Percentiles rank a stretch among this genome's conserved stretches.
phyloP scores from a whole-genome alignment of 2,797 vertebrate species.

The Danionella dracula region DNA sequence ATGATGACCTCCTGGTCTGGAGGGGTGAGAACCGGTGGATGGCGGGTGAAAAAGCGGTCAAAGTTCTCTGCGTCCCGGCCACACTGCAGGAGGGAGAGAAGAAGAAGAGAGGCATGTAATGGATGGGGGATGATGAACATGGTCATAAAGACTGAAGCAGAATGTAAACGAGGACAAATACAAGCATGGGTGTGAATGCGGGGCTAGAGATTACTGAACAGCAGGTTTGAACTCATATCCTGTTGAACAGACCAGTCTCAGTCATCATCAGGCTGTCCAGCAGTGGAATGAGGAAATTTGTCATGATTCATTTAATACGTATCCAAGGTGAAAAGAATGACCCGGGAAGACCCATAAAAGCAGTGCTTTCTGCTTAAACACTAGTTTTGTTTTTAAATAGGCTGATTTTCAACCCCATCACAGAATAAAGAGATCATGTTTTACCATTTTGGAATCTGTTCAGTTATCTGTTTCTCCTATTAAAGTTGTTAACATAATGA shows the following conservation, averaged over 20 bases:
- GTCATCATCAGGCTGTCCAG: too few relatives aligned
- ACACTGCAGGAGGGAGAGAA: constrained; percentile 76
- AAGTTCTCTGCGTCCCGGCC: constrained; percentile 98
- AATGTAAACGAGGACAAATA: constrained; percentile 25
- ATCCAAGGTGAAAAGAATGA: too few relatives aligned
- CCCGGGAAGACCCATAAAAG: too few relatives aligned
- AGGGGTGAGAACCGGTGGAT: constrained; percentile 94
- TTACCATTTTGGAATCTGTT: too few relatives aligned
- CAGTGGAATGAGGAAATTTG: too few relatives aligned
- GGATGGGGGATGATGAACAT: constrained; percentile 52
- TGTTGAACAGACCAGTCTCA: constrained; percentile 5
- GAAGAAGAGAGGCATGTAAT: constrained; percentile 49
- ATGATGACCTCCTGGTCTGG: constrained; percentile 98
- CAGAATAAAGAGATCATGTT: too few relatives aligned
- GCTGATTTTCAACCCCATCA: too few relatives aligned
- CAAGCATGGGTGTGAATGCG: neutral
- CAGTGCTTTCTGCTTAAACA: too few relatives aligned
- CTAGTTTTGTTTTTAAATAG: too few relatives aligned
- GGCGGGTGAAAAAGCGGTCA: constrained; percentile 98
- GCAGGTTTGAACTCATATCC: neutral
- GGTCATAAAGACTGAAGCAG: constrained; percentile 9
- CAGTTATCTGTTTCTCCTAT: too few relatives aligned
- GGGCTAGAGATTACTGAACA: constrained; percentile 1
- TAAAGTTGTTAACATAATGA: too few relatives aligned
- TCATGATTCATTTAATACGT: too few relatives aligned